phyloP scores from a whole-genome alignment of 53 echinoderm and acorn worm genomes.

The Henricia sp. region DNA sequence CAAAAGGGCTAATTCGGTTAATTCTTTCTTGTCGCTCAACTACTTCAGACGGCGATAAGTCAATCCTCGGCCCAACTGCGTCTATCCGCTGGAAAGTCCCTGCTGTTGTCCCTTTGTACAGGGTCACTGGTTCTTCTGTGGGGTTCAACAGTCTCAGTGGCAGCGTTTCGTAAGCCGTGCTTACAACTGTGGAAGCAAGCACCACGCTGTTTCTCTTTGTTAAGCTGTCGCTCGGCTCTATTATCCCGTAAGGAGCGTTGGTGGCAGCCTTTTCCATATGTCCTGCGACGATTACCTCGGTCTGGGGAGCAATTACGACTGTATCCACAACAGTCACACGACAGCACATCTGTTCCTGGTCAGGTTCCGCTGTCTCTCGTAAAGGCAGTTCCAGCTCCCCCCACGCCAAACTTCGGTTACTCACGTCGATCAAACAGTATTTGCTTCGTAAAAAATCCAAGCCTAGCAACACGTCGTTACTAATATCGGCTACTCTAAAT shows the following conservation, averaged over 20 bases:
- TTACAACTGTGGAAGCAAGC: not conserved
- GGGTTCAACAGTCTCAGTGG: conserved; percentile 6
- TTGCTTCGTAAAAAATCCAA: conserved; percentile 21
- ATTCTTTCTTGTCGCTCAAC: not conserved
- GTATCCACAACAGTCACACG: conserved; percentile 7
- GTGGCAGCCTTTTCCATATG: not conserved
- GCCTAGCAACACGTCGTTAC: conserved; percentile 38
- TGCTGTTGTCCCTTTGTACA: conserved; percentile 14
- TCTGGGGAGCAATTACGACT: not conserved
- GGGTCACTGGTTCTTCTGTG: not conserved
- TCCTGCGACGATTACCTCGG: not conserved
- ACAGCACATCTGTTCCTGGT: not conserved
- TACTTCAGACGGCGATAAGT: not conserved
- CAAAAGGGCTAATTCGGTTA: not conserved
- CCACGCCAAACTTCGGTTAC: conserved; percentile 4
- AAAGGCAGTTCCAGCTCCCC: conserved; percentile 18
- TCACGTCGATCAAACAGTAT: conserved; percentile 17
- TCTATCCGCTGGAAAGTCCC: not conserved
- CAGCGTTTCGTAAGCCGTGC: not conserved
- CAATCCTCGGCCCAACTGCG: conserved; percentile 1
- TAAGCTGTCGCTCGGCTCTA: not conserved
- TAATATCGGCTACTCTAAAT: conserved; percentile 39
- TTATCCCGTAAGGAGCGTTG: not conserved
- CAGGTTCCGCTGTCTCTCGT: conserved; percentile 4
- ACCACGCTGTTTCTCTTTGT: not conserved